A percentile compares a stretch with the other conserved stretches of the same genome.
Evolutionary conservation across 2,113 vertebrate species (phyloP).

Genomic region (Engystomops pustulosus): DNA sequence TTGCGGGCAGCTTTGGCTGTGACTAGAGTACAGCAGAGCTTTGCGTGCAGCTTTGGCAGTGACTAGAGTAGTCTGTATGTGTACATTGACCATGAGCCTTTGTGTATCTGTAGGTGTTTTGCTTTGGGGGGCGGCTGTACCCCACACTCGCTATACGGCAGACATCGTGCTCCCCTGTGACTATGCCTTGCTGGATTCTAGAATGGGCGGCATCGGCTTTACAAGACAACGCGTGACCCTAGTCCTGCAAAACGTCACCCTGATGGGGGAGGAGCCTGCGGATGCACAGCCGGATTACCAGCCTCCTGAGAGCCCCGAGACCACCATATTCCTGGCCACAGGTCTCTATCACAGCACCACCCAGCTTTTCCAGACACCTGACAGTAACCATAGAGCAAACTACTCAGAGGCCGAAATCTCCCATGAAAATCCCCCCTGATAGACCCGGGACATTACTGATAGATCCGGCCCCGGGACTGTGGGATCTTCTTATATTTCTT

Average conservation of each 20-base stretch:
- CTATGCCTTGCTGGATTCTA: constrained; percentile 63
- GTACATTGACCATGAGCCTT: not conserved
- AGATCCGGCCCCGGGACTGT: too few relatives aligned
- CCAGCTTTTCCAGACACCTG: too few relatives aligned
- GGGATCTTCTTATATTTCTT: too few relatives aligned
- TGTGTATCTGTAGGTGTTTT: not conserved
- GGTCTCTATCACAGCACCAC: not conserved
- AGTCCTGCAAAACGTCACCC: constrained; percentile 71
- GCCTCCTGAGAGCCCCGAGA: constrained; percentile 66
- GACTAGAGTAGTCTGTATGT: not conserved
- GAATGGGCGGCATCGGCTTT: constrained; percentile 64
- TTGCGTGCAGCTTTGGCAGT: not conserved
- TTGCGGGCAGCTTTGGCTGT: too few relatives aligned
- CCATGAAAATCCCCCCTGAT: too few relatives aligned
- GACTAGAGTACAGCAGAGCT: not conserved
- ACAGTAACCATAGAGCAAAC: too few relatives aligned
- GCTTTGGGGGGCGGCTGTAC: not conserved
- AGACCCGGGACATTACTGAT: too few relatives aligned
- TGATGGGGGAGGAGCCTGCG: constrained; percentile 61
- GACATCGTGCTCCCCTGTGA: constrained; percentile 47
- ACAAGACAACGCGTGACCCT: constrained; percentile 71
- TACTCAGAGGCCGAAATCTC: too few relatives aligned
- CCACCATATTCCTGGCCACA: constrained; percentile 10
- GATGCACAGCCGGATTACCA: constrained; percentile 73
- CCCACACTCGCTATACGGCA: not conserved